Conservation (phyloP, 1,140 invertebrate genomes). For the Palaemon carinicauda region DNA sequence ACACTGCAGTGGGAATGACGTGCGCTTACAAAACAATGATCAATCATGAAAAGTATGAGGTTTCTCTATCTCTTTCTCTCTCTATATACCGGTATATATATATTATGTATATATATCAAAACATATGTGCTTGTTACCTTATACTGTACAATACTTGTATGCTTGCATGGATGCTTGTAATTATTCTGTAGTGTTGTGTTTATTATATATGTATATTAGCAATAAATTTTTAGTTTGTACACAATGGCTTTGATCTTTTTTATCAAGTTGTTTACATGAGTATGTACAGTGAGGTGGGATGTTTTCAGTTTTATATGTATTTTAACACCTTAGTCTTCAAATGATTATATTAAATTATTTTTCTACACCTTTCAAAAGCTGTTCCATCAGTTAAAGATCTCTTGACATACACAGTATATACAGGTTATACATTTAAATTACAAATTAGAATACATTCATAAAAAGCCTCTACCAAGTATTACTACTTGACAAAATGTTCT, state of each 20-base stretch:
- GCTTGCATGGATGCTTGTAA: no score
- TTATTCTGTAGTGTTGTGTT: no score
- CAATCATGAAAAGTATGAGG: no score
- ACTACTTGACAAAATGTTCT: no score
- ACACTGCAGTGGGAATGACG: no score
- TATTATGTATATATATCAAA: no score
- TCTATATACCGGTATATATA: no score
- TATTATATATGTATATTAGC: background rate
- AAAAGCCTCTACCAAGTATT: background rate
- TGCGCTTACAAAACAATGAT: no score
- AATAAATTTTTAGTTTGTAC: background rate
- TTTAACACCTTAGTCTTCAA: background rate
- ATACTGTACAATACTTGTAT: no score
- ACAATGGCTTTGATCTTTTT: background rate
- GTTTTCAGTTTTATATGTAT: background rate
- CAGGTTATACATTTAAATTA: background rate
- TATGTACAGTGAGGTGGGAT: constrained; percentile 4
- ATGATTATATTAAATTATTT: background rate
- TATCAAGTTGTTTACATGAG: background rate
- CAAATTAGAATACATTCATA: background rate
- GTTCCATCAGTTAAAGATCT: background rate
- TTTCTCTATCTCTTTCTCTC: no score
- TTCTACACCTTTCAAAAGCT: background rate
- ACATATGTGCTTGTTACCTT: no score
- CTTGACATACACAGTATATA: background rate